phyloP scores from a whole-genome alignment of 2,113 vertebrate species.

The Shinisaurus crocodilurus region DNA sequence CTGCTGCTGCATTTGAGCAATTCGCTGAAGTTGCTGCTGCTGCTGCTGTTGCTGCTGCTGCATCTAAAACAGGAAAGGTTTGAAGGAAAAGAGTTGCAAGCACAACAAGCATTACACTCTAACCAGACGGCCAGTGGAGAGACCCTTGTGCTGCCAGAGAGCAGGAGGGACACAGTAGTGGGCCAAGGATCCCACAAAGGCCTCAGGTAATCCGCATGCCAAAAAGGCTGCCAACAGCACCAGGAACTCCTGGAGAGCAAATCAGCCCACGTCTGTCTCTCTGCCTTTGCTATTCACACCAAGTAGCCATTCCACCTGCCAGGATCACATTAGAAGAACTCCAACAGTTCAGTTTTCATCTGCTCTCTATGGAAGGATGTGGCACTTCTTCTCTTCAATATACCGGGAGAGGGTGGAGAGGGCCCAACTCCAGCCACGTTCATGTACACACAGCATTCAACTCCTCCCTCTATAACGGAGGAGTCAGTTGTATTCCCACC shows the following conservation, averaged over 20 bases:
- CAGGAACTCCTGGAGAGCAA: too few species aligned
- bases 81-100: background rate
- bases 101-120: too few species aligned
- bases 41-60: conserved; percentile 78
- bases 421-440: background rate
- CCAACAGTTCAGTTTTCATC: background rate
- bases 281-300: background rate
- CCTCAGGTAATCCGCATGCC: background rate
- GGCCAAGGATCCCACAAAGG: background rate
- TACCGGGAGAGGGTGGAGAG: background rate
- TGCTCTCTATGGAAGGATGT: too few species aligned
- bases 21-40: conserved; percentile 76
- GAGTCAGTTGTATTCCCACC: background rate
- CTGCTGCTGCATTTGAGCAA: conserved; percentile 84
- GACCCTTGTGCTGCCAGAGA: background rate
- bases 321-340: background rate
- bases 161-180: background rate
- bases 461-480: background rate
- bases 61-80: conserved; percentile 58
- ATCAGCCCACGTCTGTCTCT: background rate
- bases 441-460: background rate
- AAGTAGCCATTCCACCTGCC: background rate
- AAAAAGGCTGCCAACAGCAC: background rate
- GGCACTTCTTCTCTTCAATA: too few species aligned
- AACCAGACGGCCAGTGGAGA: background rate